Percentiles rank a stretch among this genome's conserved stretches.
Evolutionary conservation across 2,888 invertebrate genomes (phyloP).

Genomic region (Eucera pruinosa): DNA sequence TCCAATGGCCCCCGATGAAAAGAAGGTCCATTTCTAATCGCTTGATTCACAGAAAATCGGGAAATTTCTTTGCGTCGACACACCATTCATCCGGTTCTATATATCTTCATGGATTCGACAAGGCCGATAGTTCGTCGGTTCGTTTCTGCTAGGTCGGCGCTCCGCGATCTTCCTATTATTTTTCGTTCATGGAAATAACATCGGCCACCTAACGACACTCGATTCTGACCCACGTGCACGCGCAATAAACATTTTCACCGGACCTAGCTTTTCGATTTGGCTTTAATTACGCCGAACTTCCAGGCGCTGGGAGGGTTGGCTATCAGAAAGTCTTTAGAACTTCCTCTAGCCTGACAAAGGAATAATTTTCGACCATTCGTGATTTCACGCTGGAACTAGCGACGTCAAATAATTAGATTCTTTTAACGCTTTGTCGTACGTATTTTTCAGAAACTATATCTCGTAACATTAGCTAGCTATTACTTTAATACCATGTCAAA

Average conservation of each 20-base stretch:
- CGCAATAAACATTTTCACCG: constrained; percentile 37
- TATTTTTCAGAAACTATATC: too few species aligned
- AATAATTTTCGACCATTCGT: not conserved
- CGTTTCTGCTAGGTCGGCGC: constrained; percentile 11
- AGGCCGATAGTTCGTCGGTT: constrained; percentile 25
- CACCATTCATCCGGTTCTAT: constrained; percentile 28
- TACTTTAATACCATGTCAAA: too few species aligned
- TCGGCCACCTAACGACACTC: constrained; percentile 23
- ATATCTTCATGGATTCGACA: constrained; percentile 62
- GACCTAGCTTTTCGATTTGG: constrained; percentile 14
- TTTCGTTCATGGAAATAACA: constrained; percentile 51
- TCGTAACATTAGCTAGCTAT: too few species aligned
- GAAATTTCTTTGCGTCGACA: constrained; percentile 27
- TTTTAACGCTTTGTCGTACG: too few species aligned
- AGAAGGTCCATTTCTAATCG: constrained; percentile 35
- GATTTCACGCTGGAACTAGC: not conserved
- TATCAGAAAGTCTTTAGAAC: constrained; percentile 28
- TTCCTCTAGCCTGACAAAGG: not conserved
- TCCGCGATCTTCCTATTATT: constrained; percentile 42
- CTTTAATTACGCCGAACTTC: constrained; percentile 14
- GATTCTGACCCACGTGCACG: constrained; percentile 4
- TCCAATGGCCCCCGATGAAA: constrained; percentile 7
- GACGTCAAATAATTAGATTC: too few species aligned
- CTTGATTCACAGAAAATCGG: constrained; percentile 9
- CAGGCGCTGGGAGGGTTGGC: not conserved